A percentile compares a stretch with the other conserved stretches of the same genome.
Evolutionary conservation across 92 coral and sea anemone genomes (phyloP).

Genomic region (Zoanthus sociatus): DNA sequence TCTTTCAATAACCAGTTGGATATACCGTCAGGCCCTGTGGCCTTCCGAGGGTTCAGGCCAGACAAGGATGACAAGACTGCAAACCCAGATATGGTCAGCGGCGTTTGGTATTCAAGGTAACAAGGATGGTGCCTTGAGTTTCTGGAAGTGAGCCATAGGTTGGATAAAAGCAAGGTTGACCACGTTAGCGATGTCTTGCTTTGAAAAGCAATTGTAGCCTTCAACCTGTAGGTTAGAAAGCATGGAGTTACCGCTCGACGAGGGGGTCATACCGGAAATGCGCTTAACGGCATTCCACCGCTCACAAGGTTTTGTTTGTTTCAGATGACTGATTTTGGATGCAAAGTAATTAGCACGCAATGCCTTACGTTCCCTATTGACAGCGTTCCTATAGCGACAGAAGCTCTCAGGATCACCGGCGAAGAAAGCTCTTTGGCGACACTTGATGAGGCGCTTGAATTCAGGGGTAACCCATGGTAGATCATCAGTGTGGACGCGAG

Average conservation of each 20-base stretch:
- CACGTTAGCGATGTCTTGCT: conserved; percentile 40
- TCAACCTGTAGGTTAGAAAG: background rate
- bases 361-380: conserved; percentile 20
- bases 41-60: conserved; percentile 9
- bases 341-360: conserved; percentile 25
- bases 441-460: background rate
- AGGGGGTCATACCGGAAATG: conserved; percentile 43
- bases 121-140: conserved; percentile 24
- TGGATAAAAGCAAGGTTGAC: conserved; percentile 44
- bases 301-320: too few species aligned
- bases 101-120: conserved; percentile 31
- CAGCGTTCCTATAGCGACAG: conserved; percentile 28
- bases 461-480: conserved; percentile 32
- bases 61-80: too few species aligned
- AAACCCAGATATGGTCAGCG: conserved; percentile 25
- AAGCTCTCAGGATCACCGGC: conserved; percentile 11
- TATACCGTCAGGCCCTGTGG: conserved; percentile 52
- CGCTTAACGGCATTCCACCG: too few species aligned
- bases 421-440: conserved; percentile 43
- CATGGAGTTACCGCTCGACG: conserved; percentile 11
- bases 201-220: background rate
- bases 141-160: conserved; percentile 42
- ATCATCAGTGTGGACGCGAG: too few species aligned
- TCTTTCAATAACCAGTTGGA: background rate
- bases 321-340: background rate